Evolutionary conservation across 2,888 invertebrate genomes (phyloP).

Genomic region (Hermaeophaga mercurialis): DNA sequence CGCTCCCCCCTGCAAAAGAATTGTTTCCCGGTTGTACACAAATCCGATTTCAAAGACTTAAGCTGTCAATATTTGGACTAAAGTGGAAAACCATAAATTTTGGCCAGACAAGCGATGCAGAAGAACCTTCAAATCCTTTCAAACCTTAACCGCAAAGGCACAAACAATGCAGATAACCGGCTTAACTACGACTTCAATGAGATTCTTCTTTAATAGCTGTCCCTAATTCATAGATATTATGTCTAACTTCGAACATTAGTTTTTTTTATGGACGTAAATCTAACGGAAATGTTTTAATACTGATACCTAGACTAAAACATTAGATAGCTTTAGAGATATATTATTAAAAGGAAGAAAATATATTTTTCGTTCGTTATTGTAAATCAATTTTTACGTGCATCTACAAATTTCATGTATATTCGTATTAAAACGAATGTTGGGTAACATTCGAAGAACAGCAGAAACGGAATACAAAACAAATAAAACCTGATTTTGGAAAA

Average conservation of each 20-base stretch:
- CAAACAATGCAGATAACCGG: slow-evolving; percentile 2
- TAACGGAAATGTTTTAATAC: too few relatives aligned
- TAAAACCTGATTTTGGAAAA: too few relatives aligned
- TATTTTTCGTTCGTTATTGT: too few relatives aligned
- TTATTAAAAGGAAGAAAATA: too few relatives aligned
- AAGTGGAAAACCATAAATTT: slow-evolving; percentile 29
- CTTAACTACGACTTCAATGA: not conserved
- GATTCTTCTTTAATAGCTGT: not conserved
- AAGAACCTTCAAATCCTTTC: slow-evolving; percentile 18
- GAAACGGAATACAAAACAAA: too few relatives aligned
- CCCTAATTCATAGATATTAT: not conserved
- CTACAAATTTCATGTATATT: too few relatives aligned
- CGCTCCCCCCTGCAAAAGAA: slow-evolving; percentile 6
- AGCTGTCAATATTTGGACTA: slow-evolving; percentile 29
- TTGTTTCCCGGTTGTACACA: slow-evolving; percentile 14
- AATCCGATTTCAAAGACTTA: slow-evolving; percentile 18
- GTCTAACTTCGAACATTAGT: not conserved
- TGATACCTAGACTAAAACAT: too few relatives aligned
- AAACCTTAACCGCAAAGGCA: slow-evolving; percentile 26
- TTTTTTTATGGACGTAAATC: not conserved
- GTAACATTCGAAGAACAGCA: too few relatives aligned
- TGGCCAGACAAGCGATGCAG: slow-evolving; percentile 18
- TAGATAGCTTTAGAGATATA: too few relatives aligned
- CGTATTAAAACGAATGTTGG: too few relatives aligned
- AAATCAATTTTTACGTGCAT: too few relatives aligned